Base-by-base conservation (phyloP, 1,140 invertebrate genomes). In the Gryon sp. region DNA sequence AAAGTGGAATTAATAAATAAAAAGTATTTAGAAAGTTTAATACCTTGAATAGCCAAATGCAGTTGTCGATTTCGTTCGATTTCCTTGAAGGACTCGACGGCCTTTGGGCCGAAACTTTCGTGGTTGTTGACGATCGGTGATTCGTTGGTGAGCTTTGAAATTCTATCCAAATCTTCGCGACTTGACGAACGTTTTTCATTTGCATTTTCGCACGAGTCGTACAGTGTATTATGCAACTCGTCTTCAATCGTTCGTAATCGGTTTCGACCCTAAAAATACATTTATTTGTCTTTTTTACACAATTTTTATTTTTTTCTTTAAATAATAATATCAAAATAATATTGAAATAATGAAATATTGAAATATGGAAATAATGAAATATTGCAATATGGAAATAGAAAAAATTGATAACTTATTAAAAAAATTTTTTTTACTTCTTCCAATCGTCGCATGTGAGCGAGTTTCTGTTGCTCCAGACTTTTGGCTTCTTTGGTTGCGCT, bases 31-130 rank as follows among this genome's bases (percentile, higher is more conserved):
- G n/a, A n/a, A n/a, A 40, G 16, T 32, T 55, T 9, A 1, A 19
- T 87, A 96, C 96, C 96, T 94, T 97, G 95, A 86, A 97, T 94
- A 59, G 95, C 95, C 79, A 98, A 90, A 90, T 96, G 93, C 68
- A 95, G 90, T 80, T 96, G 93, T 36, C 96, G 90, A 86, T 96
- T 96, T 83, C 94, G 92, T 86, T 97, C 96, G 59, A 97, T 96
- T 89, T 97, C 95, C 87, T 94, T 93, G 20, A 97, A 89, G 74
- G 95, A 97, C 73, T 95, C 95, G 45, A 96, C 92, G n/a, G 96
- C 96, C 81, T 95, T 93, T 70, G 93, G 92, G 12, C 95, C 94
- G 32, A 95, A 89, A 22, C 93, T 93, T 62, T 89, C 87, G 78
- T 93, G 90, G 8, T 91, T 91, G 80, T 91, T 91, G 53, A 94